Percentiles rank a stretch among this genome's conserved stretches.
phyloP scores from a whole-genome alignment of 2,888 invertebrate genomes.

The Amorpha juglandis region DNA sequence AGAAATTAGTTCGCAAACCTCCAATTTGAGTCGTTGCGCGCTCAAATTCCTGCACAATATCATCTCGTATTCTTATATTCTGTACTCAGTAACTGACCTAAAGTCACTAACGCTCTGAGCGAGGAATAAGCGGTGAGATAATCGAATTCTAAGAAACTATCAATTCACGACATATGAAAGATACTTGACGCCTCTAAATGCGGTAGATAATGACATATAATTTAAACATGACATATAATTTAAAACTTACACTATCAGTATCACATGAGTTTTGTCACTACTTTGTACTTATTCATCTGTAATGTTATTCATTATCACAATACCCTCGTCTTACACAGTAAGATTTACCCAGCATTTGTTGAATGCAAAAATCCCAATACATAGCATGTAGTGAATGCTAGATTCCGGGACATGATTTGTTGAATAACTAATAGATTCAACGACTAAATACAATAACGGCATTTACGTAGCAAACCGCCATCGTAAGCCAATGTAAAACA shows the following conservation, averaged over 20 bases:
- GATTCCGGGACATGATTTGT: neutral
- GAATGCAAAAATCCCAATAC: neutral
- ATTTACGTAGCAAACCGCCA: constrained; percentile 80
- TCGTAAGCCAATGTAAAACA: constrained; percentile 84
- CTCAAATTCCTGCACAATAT: too few species aligned
- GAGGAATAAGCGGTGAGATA: too few species aligned
- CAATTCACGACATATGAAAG: too few species aligned
- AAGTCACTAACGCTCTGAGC: too few species aligned
- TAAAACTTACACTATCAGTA: constrained; percentile 17
- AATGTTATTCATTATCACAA: constrained; percentile 12
- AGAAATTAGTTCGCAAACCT: too few species aligned
- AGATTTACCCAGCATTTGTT: neutral
- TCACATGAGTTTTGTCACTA: constrained; percentile 21
- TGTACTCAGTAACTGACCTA: too few species aligned
- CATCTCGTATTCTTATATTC: too few species aligned
- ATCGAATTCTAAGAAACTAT: too few species aligned
- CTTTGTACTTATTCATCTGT: constrained; percentile 18
- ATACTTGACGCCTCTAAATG: too few species aligned
- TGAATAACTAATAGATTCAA: neutral
- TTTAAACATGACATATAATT: neutral
- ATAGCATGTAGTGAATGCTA: neutral
- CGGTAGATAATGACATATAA: neutral
- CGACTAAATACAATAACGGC: neutral
- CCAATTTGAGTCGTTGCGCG: too few species aligned
- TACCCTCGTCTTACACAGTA: constrained; percentile 5